Evolutionary conservation across 2,113 vertebrate species (phyloP).

Genomic region (Calonectris borealis): DNA sequence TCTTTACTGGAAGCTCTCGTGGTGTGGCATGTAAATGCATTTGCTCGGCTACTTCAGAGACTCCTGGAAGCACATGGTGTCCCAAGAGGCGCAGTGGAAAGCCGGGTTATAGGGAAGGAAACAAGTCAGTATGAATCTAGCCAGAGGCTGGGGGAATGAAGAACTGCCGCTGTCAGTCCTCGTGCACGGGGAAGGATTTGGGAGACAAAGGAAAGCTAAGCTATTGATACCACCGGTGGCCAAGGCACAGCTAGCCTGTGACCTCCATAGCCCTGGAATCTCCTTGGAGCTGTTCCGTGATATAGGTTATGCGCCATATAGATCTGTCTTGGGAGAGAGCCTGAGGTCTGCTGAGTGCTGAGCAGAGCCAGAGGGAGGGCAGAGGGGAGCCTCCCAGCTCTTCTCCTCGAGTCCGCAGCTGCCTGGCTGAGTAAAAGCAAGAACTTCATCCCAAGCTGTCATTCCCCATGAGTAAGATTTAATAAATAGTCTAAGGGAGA

Average conservation of each 20-base stretch:
- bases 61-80: background rate
- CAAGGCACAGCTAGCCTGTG: background rate
- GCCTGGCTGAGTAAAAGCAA: background rate
- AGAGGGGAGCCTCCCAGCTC: background rate
- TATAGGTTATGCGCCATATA: accelerated
- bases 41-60: background rate
- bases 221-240: accelerated
- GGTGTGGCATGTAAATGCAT: background rate
- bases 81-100: background rate
- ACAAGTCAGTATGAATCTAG: background rate
- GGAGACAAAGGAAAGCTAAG: background rate
- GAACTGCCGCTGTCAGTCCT: background rate
- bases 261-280: background rate
- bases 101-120: background rate
- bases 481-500: background rate
- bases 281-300: background rate
- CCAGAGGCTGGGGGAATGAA: background rate
- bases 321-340: background rate
- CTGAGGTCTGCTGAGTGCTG: background rate
- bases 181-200: background rate
- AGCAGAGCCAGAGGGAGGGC: background rate
- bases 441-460: background rate
- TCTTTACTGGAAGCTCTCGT: background rate
- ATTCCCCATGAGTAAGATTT: background rate
- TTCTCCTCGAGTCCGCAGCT: accelerated